Conservation (phyloP, 2,888 invertebrate species). For the Dryadula phaetusa region DNA sequence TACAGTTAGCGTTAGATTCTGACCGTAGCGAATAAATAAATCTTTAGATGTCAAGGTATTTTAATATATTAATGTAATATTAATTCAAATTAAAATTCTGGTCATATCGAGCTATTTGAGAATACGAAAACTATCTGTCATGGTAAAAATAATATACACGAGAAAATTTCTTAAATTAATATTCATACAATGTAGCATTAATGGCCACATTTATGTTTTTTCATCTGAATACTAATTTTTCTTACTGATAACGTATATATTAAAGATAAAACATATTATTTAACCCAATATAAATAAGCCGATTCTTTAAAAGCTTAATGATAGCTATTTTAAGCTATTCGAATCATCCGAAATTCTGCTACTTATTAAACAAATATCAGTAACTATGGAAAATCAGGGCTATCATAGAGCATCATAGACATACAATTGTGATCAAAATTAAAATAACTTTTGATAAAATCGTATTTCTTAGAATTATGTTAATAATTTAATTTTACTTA, state of each 20-base stretch:
- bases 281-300: conserved; percentile 15
- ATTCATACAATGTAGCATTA: conserved; percentile 35
- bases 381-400: not conserved
- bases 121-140: conserved; percentile 3
- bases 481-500: too few relatives aligned
- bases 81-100: conserved; percentile 13
- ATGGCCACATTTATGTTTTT: conserved; percentile 34
- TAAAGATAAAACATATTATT: conserved; percentile 23
- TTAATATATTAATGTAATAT: not conserved
- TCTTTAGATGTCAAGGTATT: not conserved
- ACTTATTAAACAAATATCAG: not conserved
- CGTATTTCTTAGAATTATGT: too few relatives aligned
- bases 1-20: conserved; percentile 10
- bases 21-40: not conserved
- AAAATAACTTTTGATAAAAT: too few relatives aligned
- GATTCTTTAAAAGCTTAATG: conserved; percentile 18
- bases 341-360: not conserved
- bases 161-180: conserved; percentile 34
- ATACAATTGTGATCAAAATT: not conserved
- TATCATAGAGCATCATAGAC: too few relatives aligned
- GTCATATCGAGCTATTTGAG: not conserved
- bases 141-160: conserved; percentile 17
- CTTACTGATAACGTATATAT: conserved; percentile 24
- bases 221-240: conserved; percentile 37
- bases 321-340: conserved; percentile 5